A percentile compares a stretch with the other conserved stretches of the same genome.
phyloP scores from a whole-genome alignment of 2,113 vertebrate genomes.

The Proteles cristata region DNA sequence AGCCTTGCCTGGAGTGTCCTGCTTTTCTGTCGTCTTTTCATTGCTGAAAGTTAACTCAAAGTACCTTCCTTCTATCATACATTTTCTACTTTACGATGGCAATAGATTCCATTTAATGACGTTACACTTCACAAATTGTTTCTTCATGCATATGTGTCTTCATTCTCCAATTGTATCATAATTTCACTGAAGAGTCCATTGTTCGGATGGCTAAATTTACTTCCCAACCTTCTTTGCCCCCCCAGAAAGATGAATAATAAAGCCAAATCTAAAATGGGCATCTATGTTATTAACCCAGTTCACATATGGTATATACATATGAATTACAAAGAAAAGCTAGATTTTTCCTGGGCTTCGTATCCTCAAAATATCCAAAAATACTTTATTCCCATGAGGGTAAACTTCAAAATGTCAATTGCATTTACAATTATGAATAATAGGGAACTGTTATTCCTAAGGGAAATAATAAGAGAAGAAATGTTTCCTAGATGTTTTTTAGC shows the following conservation, averaged over 20 bases:
- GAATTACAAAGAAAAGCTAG: background rate
- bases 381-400: background rate
- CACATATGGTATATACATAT: background rate
- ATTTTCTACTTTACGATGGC: background rate
- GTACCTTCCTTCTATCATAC: background rate
- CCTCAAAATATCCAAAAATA: background rate
- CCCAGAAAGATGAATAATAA: background rate
- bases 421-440: constrained; percentile 42
- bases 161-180: background rate
- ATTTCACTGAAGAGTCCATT: background rate
- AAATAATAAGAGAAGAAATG: constrained; percentile 53
- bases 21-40: background rate
- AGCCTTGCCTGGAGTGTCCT: too few relatives aligned
- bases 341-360: background rate
- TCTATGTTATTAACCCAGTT: background rate
- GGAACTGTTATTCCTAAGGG: background rate
- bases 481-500: background rate
- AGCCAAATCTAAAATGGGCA: background rate
- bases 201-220: background rate
- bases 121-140: background rate
- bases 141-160: background rate
- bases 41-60: background rate
- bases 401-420: constrained; percentile 25
- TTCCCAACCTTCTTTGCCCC: background rate
- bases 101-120: background rate